Base-by-base conservation (phyloP, 2,888 invertebrate genomes). In the Erebia palarica region DNA sequence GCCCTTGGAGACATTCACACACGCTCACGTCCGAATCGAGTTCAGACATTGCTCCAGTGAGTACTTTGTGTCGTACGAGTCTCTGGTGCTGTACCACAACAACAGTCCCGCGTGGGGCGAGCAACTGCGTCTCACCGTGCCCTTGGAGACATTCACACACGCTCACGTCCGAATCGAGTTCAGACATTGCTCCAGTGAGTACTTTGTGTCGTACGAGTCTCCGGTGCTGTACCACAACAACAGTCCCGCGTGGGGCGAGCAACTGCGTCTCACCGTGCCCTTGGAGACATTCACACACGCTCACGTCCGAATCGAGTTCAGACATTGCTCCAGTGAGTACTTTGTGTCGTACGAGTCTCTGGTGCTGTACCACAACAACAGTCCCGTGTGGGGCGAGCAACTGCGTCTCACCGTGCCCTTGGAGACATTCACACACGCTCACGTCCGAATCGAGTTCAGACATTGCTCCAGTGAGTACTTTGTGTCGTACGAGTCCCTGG, bases 291-390 rank as follows among this genome's bases (percentile, higher is more conserved):
- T 98, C 90, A 96, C 97, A 55, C 96, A 96, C n/a, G 97, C 98
- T 18, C 98, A 98, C 87, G 95, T 98, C 3, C 95, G 98, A 73
- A 95, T 99, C 78, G 98, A 99, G 89, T 98, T 97, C 85, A 94
- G 97, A 51, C 99, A 99, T 89, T 99, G 98, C 84, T 98, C 98
- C 70, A n/a, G n/a, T n/a, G n/a, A n/a, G n/a, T n/a, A n/a, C n/a
- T n/a, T n/a, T n/a, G n/a, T n/a, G 0, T 95, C 95, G 0, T 98
- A 98, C 89, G 97, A 97, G 83, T 98, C 98, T 14, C 95, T 97
- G 86, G 97, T 99, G 36, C 95, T 98, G 78, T 98, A 99, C 86
- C 99, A 99, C 91, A 97, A 97, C 91, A 99, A 99, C 89, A 96
- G 96, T 44, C 99, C 99, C 0, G 96, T 96, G 73, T 99, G 98